Conservation (phyloP, 1,140 invertebrate species). For the Liolophura sinensis region DNA sequence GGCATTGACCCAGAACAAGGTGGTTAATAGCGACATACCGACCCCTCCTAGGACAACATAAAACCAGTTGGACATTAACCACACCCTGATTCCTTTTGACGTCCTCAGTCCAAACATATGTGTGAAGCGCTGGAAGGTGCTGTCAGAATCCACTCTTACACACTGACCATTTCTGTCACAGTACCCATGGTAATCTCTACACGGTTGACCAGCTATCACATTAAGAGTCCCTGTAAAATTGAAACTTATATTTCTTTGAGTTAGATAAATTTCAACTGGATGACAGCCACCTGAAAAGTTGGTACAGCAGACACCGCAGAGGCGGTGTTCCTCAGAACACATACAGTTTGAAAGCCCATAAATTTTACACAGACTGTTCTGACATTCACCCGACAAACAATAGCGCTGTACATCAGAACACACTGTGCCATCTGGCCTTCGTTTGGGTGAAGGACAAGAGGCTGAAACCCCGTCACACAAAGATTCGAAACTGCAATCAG, state of each 20-base stretch:
- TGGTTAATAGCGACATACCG: too few relatives aligned
- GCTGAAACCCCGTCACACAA: constrained; percentile 28
- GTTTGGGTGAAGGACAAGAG: constrained; percentile 21
- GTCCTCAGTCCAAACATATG: too few relatives aligned
- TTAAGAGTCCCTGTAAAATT: neutral
- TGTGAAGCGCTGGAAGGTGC: too few relatives aligned
- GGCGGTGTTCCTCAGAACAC: constrained; percentile 11
- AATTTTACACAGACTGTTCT: constrained; percentile 25
- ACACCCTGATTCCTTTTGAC: too few relatives aligned
- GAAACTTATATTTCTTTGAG: constrained; percentile 5
- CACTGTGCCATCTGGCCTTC: constrained; percentile 19
- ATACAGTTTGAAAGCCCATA: constrained; percentile 22
- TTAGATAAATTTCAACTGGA: constrained; percentile 15
- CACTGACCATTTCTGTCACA: constrained; percentile 27
- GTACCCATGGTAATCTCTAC: constrained; percentile 26
- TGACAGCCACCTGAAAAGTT: constrained; percentile 20
- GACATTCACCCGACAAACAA: constrained; percentile 29
- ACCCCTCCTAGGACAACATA: too few relatives aligned
- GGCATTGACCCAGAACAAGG: too few relatives aligned
- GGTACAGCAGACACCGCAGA: constrained; percentile 15
- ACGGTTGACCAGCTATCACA: constrained; percentile 16
- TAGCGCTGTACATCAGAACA: constrained; percentile 29
- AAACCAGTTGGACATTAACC: too few relatives aligned
- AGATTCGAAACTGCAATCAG: constrained; percentile 24
- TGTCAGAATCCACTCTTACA: constrained; percentile 10